Percentiles rank a stretch among this genome's conserved stretches.
These are phyloP conservation scores for Drosophila setifemur DNA, from an alignment of 1,140 invertebrate genomes.

Conservation along the genomic window DNA sequence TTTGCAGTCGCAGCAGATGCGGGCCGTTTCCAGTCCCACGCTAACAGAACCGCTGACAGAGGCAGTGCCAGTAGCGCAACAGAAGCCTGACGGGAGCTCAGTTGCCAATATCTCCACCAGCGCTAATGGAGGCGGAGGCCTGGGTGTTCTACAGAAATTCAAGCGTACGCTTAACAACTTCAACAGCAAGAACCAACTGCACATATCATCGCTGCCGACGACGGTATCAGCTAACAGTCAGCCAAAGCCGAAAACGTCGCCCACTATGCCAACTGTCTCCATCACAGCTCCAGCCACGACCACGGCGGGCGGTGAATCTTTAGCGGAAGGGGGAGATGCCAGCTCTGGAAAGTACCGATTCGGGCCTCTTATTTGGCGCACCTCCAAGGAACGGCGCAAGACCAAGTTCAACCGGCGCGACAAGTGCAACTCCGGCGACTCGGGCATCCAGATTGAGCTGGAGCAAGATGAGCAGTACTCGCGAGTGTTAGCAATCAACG, in stretches of 20 bases:
- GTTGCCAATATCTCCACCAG: no score
- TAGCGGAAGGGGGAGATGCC: conserved; percentile 19
- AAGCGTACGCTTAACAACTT: conserved; percentile 86
- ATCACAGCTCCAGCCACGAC: conserved; percentile 14
- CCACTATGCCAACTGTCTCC: conserved; percentile 81
- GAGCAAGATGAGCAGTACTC: conserved; percentile 78
- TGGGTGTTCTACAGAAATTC: conserved; percentile 87
- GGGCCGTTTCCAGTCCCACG: conserved; percentile 78
- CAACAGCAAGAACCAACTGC: conserved; percentile 65
- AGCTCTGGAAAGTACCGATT: conserved; percentile 83
- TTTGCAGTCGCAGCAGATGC: conserved; percentile 75
- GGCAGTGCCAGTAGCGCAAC: background rate
- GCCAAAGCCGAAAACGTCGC: conserved; percentile 36
- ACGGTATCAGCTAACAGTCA: conserved; percentile 23
- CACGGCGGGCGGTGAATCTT: background rate
- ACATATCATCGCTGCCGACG: conserved; percentile 28
- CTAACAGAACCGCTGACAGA: conserved; percentile 33
- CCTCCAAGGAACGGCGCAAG: conserved; percentile 88
- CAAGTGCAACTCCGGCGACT: conserved; percentile 90
- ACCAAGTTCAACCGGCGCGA: conserved; percentile 87
- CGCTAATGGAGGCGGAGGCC: conserved; percentile 3
- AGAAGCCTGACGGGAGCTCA: no score
- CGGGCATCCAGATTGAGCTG: conserved; percentile 89
- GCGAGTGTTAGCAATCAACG: conserved; percentile 9
- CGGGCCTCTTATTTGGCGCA: conserved; percentile 88